Percentiles rank a stretch among this genome's conserved stretches.
Conservation (phyloP, 2,113 vertebrate species). For the Chionodraco myersi region DNA sequence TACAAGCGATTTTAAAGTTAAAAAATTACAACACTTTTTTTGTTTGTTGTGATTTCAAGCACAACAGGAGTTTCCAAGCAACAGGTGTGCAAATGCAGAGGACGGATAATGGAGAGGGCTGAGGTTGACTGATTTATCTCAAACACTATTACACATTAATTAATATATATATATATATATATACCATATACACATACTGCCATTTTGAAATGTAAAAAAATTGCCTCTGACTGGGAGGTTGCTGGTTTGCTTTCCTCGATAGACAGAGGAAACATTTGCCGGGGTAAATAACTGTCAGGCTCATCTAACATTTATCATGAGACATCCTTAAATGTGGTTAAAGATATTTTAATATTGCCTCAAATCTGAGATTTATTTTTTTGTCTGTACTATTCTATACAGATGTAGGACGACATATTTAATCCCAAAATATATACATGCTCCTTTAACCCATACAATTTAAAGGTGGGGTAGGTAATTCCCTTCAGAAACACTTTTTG, state of each 20-base stretch:
- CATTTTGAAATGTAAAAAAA: too few relatives aligned
- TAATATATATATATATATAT: too few relatives aligned
- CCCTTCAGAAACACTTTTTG: too few relatives aligned
- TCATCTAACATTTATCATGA: not conserved
- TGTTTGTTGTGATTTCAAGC: conserved; percentile 31
- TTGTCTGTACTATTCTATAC: too few relatives aligned
- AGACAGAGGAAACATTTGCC: not conserved
- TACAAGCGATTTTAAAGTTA: not conserved
- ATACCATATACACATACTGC: too few relatives aligned
- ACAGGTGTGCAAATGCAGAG: conserved; percentile 24
- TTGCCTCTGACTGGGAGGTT: not conserved
- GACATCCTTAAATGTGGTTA: too few relatives aligned
- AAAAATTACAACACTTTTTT: not conserved
- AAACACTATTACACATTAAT: not conserved
- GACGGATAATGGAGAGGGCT: conserved; percentile 26
- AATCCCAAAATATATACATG: too few relatives aligned
- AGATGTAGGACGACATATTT: not conserved
- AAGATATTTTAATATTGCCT: not conserved
- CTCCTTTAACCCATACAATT: too few relatives aligned
- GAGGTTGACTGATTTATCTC: conserved; percentile 2
- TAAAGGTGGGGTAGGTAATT: too few relatives aligned
- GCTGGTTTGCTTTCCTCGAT: not conserved
- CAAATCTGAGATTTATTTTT: not conserved
- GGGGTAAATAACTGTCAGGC: too few relatives aligned
- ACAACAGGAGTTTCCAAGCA: conserved; percentile 34